These are phyloP conservation scores for Apis mellifera DNA, from an alignment of 1,140 invertebrate species.

Conservation along the genomic window Amel_HAv3.1 CM009946.2:390501-391000, in stretches of 20 bases:
- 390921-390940: not conserved
- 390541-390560: slow-evolving; percentile 6
- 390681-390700: slow-evolving; percentile 2
- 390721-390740: not conserved
- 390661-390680: slow-evolving; percentile 23
- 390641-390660: slow-evolving; percentile 28
- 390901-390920: slow-evolving; percentile 11
- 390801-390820: not conserved
- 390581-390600: slow-evolving; percentile 42
- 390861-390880: slow-evolving; percentile 2
- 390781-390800: not conserved
- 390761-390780: slow-evolving; percentile 28
- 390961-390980: too few relatives aligned
- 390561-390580: slow-evolving; percentile 19
- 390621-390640: slow-evolving; percentile 22
- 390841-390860: slow-evolving; percentile 9
- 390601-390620: slow-evolving; percentile 39
- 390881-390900: slow-evolving; percentile 1
- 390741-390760: slow-evolving; percentile 9
- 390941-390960: too few relatives aligned
- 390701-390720: slow-evolving; percentile 15
- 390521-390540: slow-evolving; percentile 10
- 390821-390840: slow-evolving; percentile 8
- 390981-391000: too few relatives aligned
- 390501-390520: not conserved